Evolutionary conservation across 1,140 invertebrate genomes (phyloP).

Genomic region (Monomorium pharaonis): DNA sequence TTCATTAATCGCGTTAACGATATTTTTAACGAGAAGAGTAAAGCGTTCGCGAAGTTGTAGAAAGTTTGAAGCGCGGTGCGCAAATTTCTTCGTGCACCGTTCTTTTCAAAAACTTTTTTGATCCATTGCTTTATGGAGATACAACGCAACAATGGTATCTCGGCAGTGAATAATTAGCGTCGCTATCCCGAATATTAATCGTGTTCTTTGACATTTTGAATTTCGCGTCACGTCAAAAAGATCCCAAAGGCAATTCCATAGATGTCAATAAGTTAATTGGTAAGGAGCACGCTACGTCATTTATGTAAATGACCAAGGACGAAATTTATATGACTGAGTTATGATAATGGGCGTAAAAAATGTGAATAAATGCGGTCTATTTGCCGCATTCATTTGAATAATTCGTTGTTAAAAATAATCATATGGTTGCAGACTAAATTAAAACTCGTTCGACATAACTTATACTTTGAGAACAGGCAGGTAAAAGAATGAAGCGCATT

Average conservation of each 20-base stretch:
- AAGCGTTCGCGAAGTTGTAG: background rate
- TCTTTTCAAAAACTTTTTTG: background rate
- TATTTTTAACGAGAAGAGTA: slow-evolving; percentile 26
- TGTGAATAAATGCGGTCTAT: background rate
- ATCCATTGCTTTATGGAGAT: background rate
- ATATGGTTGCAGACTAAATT: background rate
- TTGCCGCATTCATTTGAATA: too few relatives aligned
- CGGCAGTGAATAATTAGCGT: background rate
- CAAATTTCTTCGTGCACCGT: background rate
- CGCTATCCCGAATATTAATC: slow-evolving; percentile 15
- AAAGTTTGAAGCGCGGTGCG: background rate
- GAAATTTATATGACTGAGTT: slow-evolving; percentile 9
- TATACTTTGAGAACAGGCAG: background rate
- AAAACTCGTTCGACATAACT: background rate
- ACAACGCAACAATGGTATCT: background rate
- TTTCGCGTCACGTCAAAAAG: background rate
- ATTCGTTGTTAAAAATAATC: background rate
- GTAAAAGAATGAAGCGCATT: background rate
- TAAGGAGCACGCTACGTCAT: background rate
- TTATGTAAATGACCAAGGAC: background rate
- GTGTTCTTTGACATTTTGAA: background rate
- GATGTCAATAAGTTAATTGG: slow-evolving; percentile 5
- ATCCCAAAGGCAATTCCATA: background rate
- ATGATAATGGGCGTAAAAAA: slow-evolving; percentile 27
- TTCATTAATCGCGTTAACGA: slow-evolving; percentile 16